Evolutionary conservation across 1,140 invertebrate species (phyloP).

Genomic region (Ylistrum balloti): DNA sequence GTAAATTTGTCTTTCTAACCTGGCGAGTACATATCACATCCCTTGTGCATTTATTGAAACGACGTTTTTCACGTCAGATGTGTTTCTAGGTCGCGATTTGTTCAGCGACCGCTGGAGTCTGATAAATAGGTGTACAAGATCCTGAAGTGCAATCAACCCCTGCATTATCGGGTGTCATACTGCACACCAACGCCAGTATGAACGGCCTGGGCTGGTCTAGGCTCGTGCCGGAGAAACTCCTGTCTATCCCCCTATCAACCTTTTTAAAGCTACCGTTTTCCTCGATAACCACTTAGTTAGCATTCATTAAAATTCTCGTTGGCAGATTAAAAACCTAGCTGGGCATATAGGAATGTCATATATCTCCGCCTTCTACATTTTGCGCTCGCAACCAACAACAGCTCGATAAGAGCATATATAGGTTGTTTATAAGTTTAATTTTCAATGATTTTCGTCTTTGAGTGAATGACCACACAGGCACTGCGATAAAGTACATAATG

Average conservation of each 20-base stretch:
- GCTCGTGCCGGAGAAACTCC: background rate
- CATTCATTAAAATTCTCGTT: background rate
- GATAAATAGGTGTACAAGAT: background rate
- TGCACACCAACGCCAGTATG: background rate
- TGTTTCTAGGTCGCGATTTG: background rate
- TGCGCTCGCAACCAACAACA: background rate
- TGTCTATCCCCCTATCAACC: too few relatives aligned
- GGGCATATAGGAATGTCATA: background rate
- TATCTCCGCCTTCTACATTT: background rate
- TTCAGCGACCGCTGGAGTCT: background rate
- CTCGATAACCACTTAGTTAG: conserved; percentile 23
- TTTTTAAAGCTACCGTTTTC: background rate
- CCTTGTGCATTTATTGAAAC: too few relatives aligned
- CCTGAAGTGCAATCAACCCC: background rate
- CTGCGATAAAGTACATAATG: background rate
- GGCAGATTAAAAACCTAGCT: background rate
- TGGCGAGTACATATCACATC: too few relatives aligned
- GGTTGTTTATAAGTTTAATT: conserved; percentile 40
- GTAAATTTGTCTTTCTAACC: too few relatives aligned
- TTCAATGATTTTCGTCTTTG: conserved; percentile 35
- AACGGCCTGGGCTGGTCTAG: background rate
- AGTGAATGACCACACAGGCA: conserved; percentile 24
- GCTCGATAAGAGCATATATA: background rate
- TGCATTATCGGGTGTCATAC: background rate
- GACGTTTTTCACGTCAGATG: too few relatives aligned